phyloP scores from a whole-genome alignment of 23 tunicate species.

The Styela plicata region DNA sequence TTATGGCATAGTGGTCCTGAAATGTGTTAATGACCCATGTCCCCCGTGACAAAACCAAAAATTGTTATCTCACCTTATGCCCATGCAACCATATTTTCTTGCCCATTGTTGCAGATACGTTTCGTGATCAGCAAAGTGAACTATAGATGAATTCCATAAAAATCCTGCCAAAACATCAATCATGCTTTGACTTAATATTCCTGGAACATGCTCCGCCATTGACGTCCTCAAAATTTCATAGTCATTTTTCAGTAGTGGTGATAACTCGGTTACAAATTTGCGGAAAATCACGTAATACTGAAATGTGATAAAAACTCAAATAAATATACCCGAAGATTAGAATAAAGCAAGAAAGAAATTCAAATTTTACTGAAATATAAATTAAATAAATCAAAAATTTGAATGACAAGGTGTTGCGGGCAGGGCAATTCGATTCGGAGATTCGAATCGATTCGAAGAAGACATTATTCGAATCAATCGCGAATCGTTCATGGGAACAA shows the following conservation, averaged over 20 bases:
- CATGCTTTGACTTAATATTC: conserved; percentile 20
- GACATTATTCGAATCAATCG: no score
- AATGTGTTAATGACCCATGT: no score
- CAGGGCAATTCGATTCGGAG: no score
- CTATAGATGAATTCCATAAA: conserved; percentile 64
- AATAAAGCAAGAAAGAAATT: neutral
- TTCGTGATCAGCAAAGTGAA: conserved; percentile 60
- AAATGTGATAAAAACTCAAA: neutral
- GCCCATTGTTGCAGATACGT: conserved; percentile 49
- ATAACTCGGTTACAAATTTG: conserved; percentile 38
- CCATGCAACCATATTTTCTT: conserved; percentile 65
- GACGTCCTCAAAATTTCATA: conserved; percentile 39
- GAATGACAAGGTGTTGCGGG: no score
- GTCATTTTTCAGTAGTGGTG: conserved; percentile 43
- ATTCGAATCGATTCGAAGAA: no score
- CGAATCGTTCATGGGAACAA: no score
- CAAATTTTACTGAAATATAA: no score
- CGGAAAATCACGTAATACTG: conserved; percentile 62
- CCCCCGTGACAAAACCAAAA: no score
- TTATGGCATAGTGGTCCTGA: no score
- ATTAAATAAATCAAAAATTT: no score
- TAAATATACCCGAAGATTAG: neutral
- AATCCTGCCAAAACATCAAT: conserved; percentile 54
- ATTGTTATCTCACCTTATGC: conserved; percentile 61
- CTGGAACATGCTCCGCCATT: conserved; percentile 34